Percentiles rank a stretch among this genome's conserved stretches.
Evolutionary conservation across 2,888 invertebrate species (phyloP).

Genomic region (Psylliodes chrysocephalus): DNA sequence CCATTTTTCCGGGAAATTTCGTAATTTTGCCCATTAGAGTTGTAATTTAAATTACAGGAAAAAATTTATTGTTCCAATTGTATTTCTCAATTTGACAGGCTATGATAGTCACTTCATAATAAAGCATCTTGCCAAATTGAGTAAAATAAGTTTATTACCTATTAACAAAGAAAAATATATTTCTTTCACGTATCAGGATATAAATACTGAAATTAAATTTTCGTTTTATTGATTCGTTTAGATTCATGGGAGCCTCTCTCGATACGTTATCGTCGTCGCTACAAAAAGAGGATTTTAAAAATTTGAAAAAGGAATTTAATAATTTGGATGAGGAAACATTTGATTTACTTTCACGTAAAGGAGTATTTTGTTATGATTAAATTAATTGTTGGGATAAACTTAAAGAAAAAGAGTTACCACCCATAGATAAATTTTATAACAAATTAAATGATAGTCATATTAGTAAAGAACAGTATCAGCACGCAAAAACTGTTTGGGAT

Average conservation of each 20-base stretch:
- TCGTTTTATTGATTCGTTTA: background rate
- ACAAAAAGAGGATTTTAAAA: too few species aligned
- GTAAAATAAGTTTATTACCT: background rate
- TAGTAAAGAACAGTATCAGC: conserved; percentile 48
- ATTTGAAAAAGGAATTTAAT: too few species aligned
- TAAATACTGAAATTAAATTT: background rate
- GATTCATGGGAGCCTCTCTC: too few species aligned
- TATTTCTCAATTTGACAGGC: background rate
- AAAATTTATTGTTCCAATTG: background rate
- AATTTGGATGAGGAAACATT: too few species aligned
- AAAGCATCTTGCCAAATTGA: background rate
- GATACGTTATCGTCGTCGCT: too few species aligned
- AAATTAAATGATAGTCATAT: conserved; percentile 42
- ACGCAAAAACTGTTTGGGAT: conserved; percentile 52
- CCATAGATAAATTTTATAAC: conserved; percentile 40
- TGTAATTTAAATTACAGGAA: too few species aligned
- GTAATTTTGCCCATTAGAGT: too few species aligned
- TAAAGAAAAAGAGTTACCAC: conserved; percentile 40
- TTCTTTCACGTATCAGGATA: background rate
- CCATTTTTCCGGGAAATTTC: too few species aligned
- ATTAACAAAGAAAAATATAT: background rate
- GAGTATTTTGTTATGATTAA: conserved; percentile 48
- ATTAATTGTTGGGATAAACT: conserved; percentile 38
- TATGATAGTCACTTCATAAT: background rate
- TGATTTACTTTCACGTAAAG: background rate